These are phyloP conservation scores for Thaumatotibia leucotreta DNA, from an alignment of 1,140 invertebrate genomes.

Conservation along the genomic window DNA sequence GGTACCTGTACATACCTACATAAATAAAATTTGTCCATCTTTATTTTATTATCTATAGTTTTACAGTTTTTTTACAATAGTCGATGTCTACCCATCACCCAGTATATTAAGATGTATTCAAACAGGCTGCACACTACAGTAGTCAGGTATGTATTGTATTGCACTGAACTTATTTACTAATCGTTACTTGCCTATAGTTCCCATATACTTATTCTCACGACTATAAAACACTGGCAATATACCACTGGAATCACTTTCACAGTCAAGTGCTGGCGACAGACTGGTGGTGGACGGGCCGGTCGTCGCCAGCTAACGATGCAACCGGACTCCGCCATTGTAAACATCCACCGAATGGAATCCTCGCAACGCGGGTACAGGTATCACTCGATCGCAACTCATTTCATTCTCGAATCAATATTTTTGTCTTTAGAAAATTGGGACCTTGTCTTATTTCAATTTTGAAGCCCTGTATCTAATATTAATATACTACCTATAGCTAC, in stretches of 20 bases:
- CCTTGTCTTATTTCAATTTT: too few relatives aligned
- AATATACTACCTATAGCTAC: too few relatives aligned
- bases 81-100: too few relatives aligned
- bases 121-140: too few relatives aligned
- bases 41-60: too few relatives aligned
- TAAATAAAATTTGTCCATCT: too few relatives aligned
- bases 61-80: too few relatives aligned
- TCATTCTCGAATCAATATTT: not conserved
- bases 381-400: not conserved
- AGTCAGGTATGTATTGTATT: too few relatives aligned
- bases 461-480: too few relatives aligned
- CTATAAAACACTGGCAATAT: constrained; percentile 14
- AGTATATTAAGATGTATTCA: too few relatives aligned
- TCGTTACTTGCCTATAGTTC: not conserved
- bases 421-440: not conserved
- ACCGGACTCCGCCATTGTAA: constrained; percentile 61
- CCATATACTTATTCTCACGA: not conserved
- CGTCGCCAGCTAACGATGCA: constrained; percentile 51
- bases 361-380: constrained; percentile 16
- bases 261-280: constrained; percentile 47
- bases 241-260: constrained; percentile 39
- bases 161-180: too few relatives aligned
- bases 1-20: too few relatives aligned
- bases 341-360: constrained; percentile 66
- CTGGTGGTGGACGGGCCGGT: constrained; percentile 41